Percentiles rank a stretch among this genome's conserved stretches.
These are phyloP conservation scores for Ylistrum balloti DNA, from an alignment of 1,140 invertebrate species.

Conservation along the genomic window DNA sequence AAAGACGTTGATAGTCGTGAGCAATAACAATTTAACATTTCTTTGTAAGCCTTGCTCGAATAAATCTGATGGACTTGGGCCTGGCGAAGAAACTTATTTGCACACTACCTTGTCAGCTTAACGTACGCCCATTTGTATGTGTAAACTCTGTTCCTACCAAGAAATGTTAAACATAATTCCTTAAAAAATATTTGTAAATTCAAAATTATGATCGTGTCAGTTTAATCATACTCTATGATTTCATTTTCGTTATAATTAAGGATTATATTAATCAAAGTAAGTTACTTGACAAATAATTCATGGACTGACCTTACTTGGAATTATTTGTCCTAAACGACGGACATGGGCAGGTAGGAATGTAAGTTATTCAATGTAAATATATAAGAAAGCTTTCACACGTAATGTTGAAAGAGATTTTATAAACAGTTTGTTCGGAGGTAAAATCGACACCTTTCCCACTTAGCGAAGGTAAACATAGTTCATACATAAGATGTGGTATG, in stretches of 20 bases:
- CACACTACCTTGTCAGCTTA: too few relatives aligned
- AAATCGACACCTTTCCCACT: background rate
- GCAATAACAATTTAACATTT: too few relatives aligned
- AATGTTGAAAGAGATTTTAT: slow-evolving; percentile 40
- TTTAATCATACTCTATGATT: too few relatives aligned
- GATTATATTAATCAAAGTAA: background rate
- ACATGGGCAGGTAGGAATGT: background rate
- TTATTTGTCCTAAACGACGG: background rate
- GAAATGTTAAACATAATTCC: too few relatives aligned
- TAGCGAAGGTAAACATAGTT: background rate
- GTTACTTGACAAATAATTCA: background rate
- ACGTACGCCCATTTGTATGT: too few relatives aligned
- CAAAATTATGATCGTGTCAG: too few relatives aligned
- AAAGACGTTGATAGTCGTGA: too few relatives aligned
- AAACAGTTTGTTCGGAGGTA: slow-evolving; percentile 23
- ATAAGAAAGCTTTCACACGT: slow-evolving; percentile 38
- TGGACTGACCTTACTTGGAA: background rate
- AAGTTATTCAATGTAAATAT: background rate
- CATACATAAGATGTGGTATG: background rate
- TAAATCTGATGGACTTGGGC: too few relatives aligned
- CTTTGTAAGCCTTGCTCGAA: too few relatives aligned
- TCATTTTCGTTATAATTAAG: background rate
- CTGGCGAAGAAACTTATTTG: too few relatives aligned
- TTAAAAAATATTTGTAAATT: too few relatives aligned
- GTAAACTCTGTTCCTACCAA: too few relatives aligned